phyloP scores from a whole-genome alignment of 2,113 vertebrate species.

The Struthio camelus region DNA sequence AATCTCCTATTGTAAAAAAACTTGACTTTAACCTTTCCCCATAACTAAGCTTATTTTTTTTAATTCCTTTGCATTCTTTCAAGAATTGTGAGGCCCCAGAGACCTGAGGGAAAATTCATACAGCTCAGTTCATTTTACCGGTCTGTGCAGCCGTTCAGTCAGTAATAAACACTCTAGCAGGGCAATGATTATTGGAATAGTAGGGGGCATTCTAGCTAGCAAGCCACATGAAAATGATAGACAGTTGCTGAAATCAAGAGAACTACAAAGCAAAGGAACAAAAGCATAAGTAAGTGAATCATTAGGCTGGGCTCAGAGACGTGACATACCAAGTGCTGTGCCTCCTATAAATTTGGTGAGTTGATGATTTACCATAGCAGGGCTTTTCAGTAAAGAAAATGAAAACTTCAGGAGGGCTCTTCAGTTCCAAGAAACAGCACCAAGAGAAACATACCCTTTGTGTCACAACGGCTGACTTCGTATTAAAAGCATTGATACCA shows the following conservation, averaged over 20 bases:
- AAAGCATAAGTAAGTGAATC: slow-evolving; percentile 57
- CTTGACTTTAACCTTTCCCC: slow-evolving; percentile 25
- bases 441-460: slow-evolving; percentile 59
- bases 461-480: slow-evolving; percentile 58
- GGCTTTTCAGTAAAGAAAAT: slow-evolving; percentile 69
- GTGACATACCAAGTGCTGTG: slow-evolving; percentile 63
- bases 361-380: slow-evolving; percentile 64
- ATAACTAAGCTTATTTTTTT: not conserved
- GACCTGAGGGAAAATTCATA: slow-evolving; percentile 32
- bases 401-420: slow-evolving; percentile 67
- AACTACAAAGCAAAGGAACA: slow-evolving; percentile 61
- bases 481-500: slow-evolving; percentile 58
- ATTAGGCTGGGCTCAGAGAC: slow-evolving; percentile 53
- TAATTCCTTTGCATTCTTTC: slow-evolving; percentile 32
- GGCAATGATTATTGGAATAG: slow-evolving; percentile 48
- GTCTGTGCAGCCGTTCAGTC: slow-evolving; percentile 22
- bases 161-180: slow-evolving; percentile 48
- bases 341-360: slow-evolving; percentile 60
- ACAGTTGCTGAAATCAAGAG: slow-evolving; percentile 66
- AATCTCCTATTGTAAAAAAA: slow-evolving; percentile 12
- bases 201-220: slow-evolving; percentile 53
- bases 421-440: slow-evolving; percentile 59
- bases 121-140: slow-evolving; percentile 50
- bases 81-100: slow-evolving; percentile 45
- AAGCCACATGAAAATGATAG: slow-evolving; percentile 64